Base-by-base conservation (phyloP, 2,888 invertebrate species). In the Cantharis lateralis region DNA sequence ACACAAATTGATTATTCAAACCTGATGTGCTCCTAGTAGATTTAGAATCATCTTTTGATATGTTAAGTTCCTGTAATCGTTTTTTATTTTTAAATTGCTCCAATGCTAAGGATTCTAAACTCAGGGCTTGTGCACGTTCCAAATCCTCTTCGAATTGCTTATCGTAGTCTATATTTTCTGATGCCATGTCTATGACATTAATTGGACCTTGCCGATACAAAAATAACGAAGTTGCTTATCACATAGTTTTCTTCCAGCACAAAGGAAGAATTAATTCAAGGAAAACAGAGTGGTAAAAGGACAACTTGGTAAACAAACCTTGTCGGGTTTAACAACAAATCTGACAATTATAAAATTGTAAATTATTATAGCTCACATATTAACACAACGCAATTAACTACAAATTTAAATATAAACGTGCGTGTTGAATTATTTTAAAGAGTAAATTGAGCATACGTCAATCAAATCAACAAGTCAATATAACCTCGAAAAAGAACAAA, bases 121-220 rank as follows among this genome's bases (percentile, higher is more conserved):
- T 96, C 69, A 96, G 89, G 71, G 96, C 96, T 86, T 95, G 95
- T 1, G 96, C 96, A 87, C 94, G 93, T 88, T 96, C 96, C 87
- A 96, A 89, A 86, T 97, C 96, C 80, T 95, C 95, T 90, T 95
- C 92, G 86, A 94, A 96, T 88, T 95, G 94, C 84, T 93, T 92
- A 85, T 96, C 96, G 89, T 93, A 93, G 86, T 95, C 95, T 78
- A 89, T 85, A 80, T 79, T 76, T 32, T 78, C 76, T 10, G 76
- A 70, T 18, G 76, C 76, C 78, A 78, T 78, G 71, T 78, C 9
- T 48, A 32, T 32, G 48, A 48, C 7, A 48, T n/a, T n/a, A 48
- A 48, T 7, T 16, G 5, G n/a, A 66, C 20, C 10, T 24, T 66
- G 7, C 10, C 2, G n/a, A n/a, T n/a, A n/a, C 13, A 66, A 24